Base-by-base conservation (phyloP, 2,113 vertebrate genomes). In the Murina feae region DNA sequence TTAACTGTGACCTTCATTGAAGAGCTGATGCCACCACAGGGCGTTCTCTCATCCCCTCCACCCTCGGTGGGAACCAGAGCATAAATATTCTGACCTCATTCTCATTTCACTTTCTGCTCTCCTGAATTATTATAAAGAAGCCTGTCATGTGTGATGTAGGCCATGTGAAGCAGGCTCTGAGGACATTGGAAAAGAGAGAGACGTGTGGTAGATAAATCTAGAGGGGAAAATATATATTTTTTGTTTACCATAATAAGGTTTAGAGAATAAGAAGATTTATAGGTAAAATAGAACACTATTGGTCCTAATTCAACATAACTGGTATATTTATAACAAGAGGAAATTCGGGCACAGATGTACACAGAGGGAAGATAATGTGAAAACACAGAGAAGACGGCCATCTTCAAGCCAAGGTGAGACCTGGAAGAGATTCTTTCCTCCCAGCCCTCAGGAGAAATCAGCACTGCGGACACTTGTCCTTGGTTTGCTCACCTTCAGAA, bases 21-120 rank as follows among this genome's bases (percentile, higher is more conserved):
- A 83, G 44, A 42, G 5, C 9, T 47, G 21, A 55, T 6, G 35
- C 44, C 63, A 49, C 23, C 25, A 17, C 58, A n/a, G 1, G 0
- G 2, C 28, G n/a, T 21, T 35, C 4, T 42, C 8, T 18, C 8
- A 11, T 42, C 1, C 2, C 12, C 51, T 35, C 9, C 2, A 3
- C 14, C 2, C 2, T 39, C 69, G 6, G 28, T 30, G 37, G 9
- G 60, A 72, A 13, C 1, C 8, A 4, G 30, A 74, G 10, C 37
- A 53, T 17, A 68, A 60, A 51, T 23, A 17, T 44, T 37, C 35
- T 20, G 10, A 49, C 9, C 28, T 65, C 35, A 8, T 35, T 76
- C 1, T 66, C 30, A 35, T 86, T 63, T 16, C 4, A 25, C 12
- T 28, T 65, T 60, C 72, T 87, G 5, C 69, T 89, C 6, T 39